phyloP scores from a whole-genome alignment of 2,797 vertebrate genomes.

The Sarcophilus harrisii region DNA sequence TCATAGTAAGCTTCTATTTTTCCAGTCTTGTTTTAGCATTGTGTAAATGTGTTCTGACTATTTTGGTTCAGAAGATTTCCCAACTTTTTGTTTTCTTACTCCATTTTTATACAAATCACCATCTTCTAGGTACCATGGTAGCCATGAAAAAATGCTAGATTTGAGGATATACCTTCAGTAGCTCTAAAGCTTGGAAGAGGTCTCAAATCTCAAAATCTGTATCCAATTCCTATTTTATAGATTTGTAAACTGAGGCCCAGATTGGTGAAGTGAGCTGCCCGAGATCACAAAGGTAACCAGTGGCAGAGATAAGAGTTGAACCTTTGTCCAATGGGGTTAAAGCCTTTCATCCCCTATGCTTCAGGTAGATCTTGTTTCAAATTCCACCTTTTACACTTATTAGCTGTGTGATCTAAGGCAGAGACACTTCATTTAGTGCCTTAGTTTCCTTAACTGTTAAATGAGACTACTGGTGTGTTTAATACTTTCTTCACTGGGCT shows the following conservation, averaged over 20 bases:
- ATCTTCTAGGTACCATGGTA: not conserved
- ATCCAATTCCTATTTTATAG: not conserved
- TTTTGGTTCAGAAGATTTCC: not conserved
- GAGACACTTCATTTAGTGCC: not conserved
- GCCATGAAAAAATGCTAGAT: not conserved
- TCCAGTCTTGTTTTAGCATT: not conserved
- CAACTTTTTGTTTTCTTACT: not conserved
- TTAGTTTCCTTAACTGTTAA: not conserved
- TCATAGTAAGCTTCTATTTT: not conserved
- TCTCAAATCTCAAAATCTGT: no score
- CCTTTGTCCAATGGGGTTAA: not conserved
- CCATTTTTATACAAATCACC: not conserved
- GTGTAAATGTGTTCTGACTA: not conserved
- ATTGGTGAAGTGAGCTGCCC: not conserved
- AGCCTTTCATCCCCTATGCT: not conserved
- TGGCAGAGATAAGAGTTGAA: not conserved
- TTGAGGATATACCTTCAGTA: not conserved
- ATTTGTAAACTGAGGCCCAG: not conserved
- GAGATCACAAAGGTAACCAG: not conserved
- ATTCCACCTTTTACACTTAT: not conserved
- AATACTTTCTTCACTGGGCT: not conserved
- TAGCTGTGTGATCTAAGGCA: not conserved
- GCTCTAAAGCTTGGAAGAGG: not conserved
- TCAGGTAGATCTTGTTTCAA: not conserved
- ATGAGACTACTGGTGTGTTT: not conserved